Evolutionary conservation across 2,113 vertebrate species (phyloP), one percentile per base, ranked within the genome.

Genomic region (Odontesthes bonariensis): DNA sequence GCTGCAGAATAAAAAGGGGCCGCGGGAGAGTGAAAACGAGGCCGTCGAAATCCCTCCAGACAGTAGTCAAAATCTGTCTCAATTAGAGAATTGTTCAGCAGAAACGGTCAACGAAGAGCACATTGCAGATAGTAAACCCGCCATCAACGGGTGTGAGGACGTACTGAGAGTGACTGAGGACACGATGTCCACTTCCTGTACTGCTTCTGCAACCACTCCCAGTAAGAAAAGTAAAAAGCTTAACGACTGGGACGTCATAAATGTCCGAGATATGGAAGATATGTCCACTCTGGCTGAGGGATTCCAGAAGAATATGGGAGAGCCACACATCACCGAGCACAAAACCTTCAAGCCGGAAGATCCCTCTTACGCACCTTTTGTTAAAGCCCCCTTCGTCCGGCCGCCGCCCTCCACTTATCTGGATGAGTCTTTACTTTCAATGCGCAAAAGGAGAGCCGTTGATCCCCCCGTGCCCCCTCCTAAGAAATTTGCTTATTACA

Each of bases 391-490:
- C 0, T 97, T 96, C 16, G 88, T 96, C 73, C 94, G 98, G 65
- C 96, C 96, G 0, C 94, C 96, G 71, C 97, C 98, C 84, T 96
- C 96, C 3, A 96, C 96, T 69, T 99, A 99, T 79, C 94, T 99
- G 86, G 96, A 96, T 49, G 98, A 99, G 89, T 95, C 95, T 73
- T 95, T 95, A 77, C 96, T 98, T 81, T 97, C 96, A 74, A 99
- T 99, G 98, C 98, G 96, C 91, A 99, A 98, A 95, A 96, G 97
- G 62, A 95, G 96, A 92, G 92, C 95, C 62, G 85, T 88, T 27
- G 89, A 90, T 68, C 7, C 17, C 9, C 7, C 46, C 14, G 94
- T 91, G 87, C 89, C 68, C 70, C 89, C 81, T 6, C 49, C 20
- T 0, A 75, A 92, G 84, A 95, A 92, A 54, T 67, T 81, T 27